phyloP scores from a whole-genome alignment of 64 coral and sea anemone genomes.

The Trachythela sp. region DNA sequence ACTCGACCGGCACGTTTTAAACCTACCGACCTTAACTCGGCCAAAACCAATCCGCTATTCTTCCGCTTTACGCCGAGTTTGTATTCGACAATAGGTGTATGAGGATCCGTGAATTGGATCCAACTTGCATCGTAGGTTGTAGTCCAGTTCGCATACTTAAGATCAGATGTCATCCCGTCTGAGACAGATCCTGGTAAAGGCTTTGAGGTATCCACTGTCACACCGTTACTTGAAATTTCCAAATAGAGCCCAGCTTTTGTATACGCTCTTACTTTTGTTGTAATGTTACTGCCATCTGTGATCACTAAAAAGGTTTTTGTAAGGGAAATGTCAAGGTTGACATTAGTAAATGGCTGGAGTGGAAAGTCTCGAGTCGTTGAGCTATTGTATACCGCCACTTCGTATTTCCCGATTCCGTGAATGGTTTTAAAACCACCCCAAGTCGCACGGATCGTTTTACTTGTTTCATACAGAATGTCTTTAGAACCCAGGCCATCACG shows the following conservation, averaged over 20 bases:
- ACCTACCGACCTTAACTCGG: conserved; percentile 48
- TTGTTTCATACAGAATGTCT: conserved; percentile 43
- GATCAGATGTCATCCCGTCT: conserved; percentile 28
- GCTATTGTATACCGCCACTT: conserved; percentile 28
- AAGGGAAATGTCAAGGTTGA: conserved; percentile 27
- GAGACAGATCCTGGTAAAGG: conserved; percentile 34
- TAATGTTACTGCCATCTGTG: conserved; percentile 42
- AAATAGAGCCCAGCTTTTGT: conserved; percentile 78
- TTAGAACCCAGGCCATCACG: conserved; percentile 48
- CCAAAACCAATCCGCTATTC: conserved; percentile 48
- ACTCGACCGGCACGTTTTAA: conserved; percentile 41
- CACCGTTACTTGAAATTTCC: conserved; percentile 59
- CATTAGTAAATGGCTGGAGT: conserved; percentile 46
- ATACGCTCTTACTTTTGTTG: conserved; percentile 39
- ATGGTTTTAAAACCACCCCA: conserved; percentile 58
- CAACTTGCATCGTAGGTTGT: conserved; percentile 62
- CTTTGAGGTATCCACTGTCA: conserved; percentile 59
- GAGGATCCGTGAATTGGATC: conserved; percentile 62
- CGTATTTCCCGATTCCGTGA: conserved; percentile 47
- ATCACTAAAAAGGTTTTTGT: conserved; percentile 28
- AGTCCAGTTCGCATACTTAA: conserved; percentile 58
- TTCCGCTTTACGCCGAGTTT: conserved; percentile 56
- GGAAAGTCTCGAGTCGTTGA: background rate
- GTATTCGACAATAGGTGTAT: conserved; percentile 67
- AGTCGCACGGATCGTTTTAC: conserved; percentile 37